Base-by-base conservation (phyloP, 53 echinoderm and acorn worm species). In the Holothuria leucospilota region DNA sequence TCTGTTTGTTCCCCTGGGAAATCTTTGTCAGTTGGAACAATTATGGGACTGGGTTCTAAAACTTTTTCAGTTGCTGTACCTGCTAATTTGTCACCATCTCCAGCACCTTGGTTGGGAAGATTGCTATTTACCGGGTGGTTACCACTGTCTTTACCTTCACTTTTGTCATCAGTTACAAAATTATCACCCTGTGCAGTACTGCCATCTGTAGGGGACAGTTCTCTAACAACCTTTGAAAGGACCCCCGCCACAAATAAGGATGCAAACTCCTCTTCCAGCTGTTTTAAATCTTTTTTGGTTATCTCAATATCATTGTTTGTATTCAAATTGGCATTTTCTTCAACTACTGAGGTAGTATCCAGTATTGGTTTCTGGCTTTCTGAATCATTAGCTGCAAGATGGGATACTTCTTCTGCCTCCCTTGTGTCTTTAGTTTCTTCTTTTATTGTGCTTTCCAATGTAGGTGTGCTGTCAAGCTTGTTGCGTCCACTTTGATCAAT, bases 71-170 rank as follows among this genome's bases (percentile, higher is more conserved):
- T 30, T 7, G 28, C 34, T 25, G 56, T 7, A 56, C 2, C 56
- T 56, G 56, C 1, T 75, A 52, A 21, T 49, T 42, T 46, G 20
- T 23, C 27, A 39, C 39, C 20, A 39, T 75, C 75, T 2, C 75
- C 75, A 75, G 52, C 28, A 75, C 75, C 75, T 23, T 75, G 75
- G 25, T 75, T 75, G 14, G 3, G 24, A 68, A 27, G 27, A 67
- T 14, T 24, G 9, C 25, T 42, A 75, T 26, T 25, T 21, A 20
- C 51, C 18, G 16, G 0, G 56, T 56, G 56, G 18, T 18, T 56
- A 13, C 16, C 53, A 3, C 23, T 52, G 25, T 20, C 46, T 9
- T 51, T 52, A 24, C 1, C 51, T 49, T 8, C 9, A 13, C n/a
- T 5, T 23, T 52, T 52, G 25, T 18, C 51, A 51, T 8, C 51